These are phyloP conservation scores for Ceratosolen fusciceps DNA, from an alignment of 1,140 invertebrate species.

Conservation along the genomic window DNA sequence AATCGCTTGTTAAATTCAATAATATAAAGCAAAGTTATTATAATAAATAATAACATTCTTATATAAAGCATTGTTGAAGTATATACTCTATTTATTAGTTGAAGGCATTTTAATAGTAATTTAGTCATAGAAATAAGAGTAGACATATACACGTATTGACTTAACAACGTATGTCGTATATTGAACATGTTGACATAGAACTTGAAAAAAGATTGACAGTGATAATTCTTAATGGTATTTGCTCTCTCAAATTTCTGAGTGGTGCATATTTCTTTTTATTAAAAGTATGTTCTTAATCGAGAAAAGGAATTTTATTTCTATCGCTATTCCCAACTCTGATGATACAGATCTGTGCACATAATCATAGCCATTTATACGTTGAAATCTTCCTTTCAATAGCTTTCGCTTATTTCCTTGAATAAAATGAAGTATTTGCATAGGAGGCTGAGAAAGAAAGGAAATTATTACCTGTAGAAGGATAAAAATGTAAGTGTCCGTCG, in stretches of 20 bases:
- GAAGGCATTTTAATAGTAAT: neutral
- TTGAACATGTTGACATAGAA: neutral
- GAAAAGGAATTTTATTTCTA: conserved; percentile 30
- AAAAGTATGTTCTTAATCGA: conserved; percentile 38
- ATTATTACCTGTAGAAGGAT: neutral
- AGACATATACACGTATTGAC: neutral
- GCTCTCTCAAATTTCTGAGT: neutral
- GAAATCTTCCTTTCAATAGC: conserved; percentile 7
- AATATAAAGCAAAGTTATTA: too few relatives aligned
- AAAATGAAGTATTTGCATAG: conserved; percentile 31
- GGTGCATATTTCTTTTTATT: neutral
- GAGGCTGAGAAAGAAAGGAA: neutral
- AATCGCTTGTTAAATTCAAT: too few relatives aligned
- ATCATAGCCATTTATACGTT: neutral
- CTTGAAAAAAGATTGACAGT: conserved; percentile 3
- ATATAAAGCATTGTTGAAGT: too few relatives aligned
- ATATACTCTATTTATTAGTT: too few relatives aligned
- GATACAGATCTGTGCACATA: neutral
- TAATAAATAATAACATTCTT: too few relatives aligned
- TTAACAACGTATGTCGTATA: neutral
- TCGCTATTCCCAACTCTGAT: neutral
- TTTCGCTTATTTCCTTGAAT: neutral
- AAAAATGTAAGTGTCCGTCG: neutral
- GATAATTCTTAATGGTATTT: conserved; percentile 13
- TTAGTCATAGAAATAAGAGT: too few relatives aligned